A percentile compares a stretch with the other conserved stretches of the same genome.
Conservation (phyloP, 2,797 vertebrate species). For the Ctenochaetus hawaiiensis region DNA sequence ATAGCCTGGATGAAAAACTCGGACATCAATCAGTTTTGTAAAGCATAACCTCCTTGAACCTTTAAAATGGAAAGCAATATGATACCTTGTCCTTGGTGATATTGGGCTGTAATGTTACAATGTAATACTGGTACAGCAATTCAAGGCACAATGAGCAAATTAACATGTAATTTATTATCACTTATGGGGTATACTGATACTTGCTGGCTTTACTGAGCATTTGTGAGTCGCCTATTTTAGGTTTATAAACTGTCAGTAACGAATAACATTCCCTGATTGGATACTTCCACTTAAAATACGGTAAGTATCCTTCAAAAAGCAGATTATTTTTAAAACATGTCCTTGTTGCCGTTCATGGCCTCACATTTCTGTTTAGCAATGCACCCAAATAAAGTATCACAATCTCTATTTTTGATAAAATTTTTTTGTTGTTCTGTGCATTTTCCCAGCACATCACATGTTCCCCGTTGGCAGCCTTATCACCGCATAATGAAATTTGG, state of each 20-base stretch:
- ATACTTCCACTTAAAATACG: not conserved
- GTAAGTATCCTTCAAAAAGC: not conserved
- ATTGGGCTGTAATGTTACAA: not conserved
- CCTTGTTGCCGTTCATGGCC: not conserved
- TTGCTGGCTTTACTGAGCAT: not conserved
- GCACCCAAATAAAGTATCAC: not conserved
- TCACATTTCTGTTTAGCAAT: not conserved
- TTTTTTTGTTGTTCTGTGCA: conserved; percentile 11
- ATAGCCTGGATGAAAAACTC: conserved; percentile 19
- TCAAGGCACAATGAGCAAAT: conserved; percentile 25
- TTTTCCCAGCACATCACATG: conserved; percentile 31
- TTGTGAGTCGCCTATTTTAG: not conserved
- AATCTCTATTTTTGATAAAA: not conserved
- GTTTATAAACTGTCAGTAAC: not conserved
- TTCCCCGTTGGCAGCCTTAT: conserved; percentile 18
- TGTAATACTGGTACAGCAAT: conserved; percentile 15
- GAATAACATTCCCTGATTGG: not conserved
- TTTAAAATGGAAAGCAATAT: conserved; percentile 53
- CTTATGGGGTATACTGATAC: not conserved
- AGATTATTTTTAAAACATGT: not conserved
- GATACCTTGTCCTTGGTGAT: conserved; percentile 22
- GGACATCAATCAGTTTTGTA: conserved; percentile 56
- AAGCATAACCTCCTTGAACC: conserved; percentile 43
- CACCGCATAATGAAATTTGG: conserved; percentile 14
- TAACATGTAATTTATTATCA: conserved; percentile 20